Evolutionary conservation across 2,888 invertebrate genomes (phyloP).

Genomic region (Amiota minor): DNA sequence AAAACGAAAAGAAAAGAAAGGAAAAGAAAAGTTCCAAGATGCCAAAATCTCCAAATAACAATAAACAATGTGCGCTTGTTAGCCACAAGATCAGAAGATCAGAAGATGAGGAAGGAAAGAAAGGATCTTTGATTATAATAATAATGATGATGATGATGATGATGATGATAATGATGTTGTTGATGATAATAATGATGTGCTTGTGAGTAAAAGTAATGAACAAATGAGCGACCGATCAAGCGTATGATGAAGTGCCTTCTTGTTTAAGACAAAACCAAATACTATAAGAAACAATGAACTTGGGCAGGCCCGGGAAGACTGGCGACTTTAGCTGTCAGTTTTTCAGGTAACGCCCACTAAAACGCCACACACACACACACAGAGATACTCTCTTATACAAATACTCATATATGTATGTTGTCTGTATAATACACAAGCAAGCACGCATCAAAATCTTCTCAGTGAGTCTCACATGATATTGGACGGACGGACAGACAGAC

Average conservation of each 20-base stretch:
- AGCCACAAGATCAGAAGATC: neutral
- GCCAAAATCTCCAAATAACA: neutral
- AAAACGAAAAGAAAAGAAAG: neutral
- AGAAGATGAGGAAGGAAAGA: neutral
- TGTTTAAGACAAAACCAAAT: neutral
- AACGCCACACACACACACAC: constrained; percentile 24
- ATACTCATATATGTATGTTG: constrained; percentile 6
- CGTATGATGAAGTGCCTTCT: neutral
- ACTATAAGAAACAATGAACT: neutral
- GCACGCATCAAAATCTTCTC: neutral
- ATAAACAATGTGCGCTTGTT: constrained; percentile 1
- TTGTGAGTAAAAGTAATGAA: neutral
- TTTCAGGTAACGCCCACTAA: constrained; percentile 22
- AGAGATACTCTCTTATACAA: constrained; percentile 20
- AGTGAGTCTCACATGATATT: too few relatives aligned
- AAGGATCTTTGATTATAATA: neutral
- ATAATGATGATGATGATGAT: neutral
- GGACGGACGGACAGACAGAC: too few relatives aligned
- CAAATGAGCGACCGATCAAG: neutral
- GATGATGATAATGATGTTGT: neutral
- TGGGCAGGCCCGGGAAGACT: neutral
- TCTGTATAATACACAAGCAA: neutral
- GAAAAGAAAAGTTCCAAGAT: neutral
- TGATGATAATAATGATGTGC: neutral
- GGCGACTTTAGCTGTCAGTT: constrained; percentile 28